Conservation (phyloP, 2,113 vertebrate species). For the Pseudorhombus dupliciocellatus region DNA sequence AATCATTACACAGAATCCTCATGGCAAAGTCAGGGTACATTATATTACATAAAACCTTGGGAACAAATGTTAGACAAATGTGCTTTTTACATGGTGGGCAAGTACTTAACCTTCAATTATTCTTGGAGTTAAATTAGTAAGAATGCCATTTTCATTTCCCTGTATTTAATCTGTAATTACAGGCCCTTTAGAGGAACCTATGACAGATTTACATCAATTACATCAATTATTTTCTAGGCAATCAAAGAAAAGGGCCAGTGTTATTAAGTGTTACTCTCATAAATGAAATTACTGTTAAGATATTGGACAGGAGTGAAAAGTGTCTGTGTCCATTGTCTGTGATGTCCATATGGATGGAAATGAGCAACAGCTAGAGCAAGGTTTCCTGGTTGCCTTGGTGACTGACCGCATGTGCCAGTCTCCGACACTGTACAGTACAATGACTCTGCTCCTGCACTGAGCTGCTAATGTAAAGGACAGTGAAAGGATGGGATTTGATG, state of each 20-base stretch:
- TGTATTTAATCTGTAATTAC: neutral
- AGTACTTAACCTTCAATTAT: no score
- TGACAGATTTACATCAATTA: neutral
- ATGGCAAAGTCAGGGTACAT: neutral
- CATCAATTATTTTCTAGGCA: neutral
- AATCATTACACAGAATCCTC: no score
- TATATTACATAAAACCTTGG: neutral
- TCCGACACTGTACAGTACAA: slow-evolving; percentile 24
- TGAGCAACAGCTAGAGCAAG: slow-evolving; percentile 44
- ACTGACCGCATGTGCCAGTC: slow-evolving; percentile 50
- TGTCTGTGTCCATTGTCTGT: slow-evolving; percentile 20
- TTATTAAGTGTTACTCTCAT: neutral
- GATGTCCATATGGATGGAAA: slow-evolving; percentile 20
- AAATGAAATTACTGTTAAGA: neutral
- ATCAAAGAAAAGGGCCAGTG: neutral
- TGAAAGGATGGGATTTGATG: slow-evolving; percentile 6
- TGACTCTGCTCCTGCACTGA: slow-evolving; percentile 15
- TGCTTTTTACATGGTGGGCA: no score
- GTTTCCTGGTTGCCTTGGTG: slow-evolving; percentile 66
- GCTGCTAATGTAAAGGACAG: slow-evolving; percentile 17
- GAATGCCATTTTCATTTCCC: no score
- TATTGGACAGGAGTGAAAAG: neutral
- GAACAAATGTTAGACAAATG: no score
- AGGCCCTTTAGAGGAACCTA: neutral
- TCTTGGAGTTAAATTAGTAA: no score